Conservation (phyloP, 2,113 vertebrate species). For the Machaerirhynchus nigripectus region DNA sequence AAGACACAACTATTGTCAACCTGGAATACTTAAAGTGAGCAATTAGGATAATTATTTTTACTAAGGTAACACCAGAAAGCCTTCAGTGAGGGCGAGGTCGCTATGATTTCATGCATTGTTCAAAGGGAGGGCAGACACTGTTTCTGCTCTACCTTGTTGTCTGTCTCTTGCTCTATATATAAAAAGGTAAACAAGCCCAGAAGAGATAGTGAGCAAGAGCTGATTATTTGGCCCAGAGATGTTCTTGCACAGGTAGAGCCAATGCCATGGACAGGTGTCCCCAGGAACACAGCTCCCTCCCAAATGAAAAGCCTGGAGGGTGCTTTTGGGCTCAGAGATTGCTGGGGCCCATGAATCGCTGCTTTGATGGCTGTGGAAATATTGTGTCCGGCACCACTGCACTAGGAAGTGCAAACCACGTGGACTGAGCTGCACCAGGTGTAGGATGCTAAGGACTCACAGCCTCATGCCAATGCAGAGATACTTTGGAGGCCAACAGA, state of each 20-base stretch:
- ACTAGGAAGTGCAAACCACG: rapidly evolving
- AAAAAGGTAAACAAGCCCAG: neutral
- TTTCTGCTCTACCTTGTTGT: neutral
- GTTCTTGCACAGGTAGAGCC: neutral
- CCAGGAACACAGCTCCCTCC: neutral
- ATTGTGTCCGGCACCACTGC: rapidly evolving
- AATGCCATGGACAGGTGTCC: rapidly evolving
- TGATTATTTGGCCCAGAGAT: neutral
- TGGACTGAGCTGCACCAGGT: neutral
- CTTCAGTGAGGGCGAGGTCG: neutral
- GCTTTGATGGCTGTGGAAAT: neutral
- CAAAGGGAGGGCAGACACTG: neutral
- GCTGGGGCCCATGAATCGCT: neutral
- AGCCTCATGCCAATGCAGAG: neutral
- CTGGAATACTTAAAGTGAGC: neutral
- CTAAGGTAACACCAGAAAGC: neutral
- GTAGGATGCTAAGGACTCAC: neutral
- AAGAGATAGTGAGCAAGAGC: neutral
- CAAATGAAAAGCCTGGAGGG: neutral
- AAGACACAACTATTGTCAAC: neutral
- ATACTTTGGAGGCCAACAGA: neutral
- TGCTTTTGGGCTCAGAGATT: neutral
- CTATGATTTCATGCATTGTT: neutral
- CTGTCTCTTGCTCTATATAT: neutral
- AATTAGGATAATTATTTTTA: neutral